A percentile compares a stretch with the other conserved stretches of the same genome.
Conservation (phyloP, 2,888 invertebrate genomes). For the Metallyticus violacea region DNA sequence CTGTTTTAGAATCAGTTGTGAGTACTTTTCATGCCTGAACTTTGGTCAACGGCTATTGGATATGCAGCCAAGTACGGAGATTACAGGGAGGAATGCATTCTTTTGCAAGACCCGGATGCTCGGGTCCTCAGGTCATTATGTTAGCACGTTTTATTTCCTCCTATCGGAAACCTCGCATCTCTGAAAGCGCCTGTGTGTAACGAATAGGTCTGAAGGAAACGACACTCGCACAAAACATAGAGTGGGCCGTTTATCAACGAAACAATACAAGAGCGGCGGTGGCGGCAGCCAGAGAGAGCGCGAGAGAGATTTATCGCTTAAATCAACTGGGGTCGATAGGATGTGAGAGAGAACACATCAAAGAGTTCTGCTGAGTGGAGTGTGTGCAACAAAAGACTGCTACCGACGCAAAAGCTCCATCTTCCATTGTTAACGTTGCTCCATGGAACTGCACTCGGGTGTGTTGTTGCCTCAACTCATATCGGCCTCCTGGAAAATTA, state of each 20-base stretch:
- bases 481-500: not conserved
- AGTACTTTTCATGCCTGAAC: too few species aligned
- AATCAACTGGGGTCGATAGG: not conserved
- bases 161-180: not conserved
- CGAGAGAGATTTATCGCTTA: not conserved
- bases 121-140: not conserved
- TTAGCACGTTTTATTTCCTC: not conserved
- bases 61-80: too few species aligned
- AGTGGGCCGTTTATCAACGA: not conserved
- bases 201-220: not conserved
- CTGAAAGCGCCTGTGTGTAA: not conserved
- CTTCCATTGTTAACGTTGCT: not conserved
- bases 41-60: too few species aligned
- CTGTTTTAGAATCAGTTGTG: too few species aligned
- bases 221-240: not conserved
- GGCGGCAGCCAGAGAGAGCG: not conserved
- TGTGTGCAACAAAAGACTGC: not conserved
- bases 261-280: not conserved
- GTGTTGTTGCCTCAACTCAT: not conserved
- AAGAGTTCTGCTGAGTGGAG: not conserved
- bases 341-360: not conserved
- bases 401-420: not conserved
- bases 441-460: not conserved
- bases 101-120: not conserved
- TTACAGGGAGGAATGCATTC: too few species aligned